phyloP scores from a whole-genome alignment of 2,113 vertebrate genomes.

The Oreamnos americanus region DNA sequence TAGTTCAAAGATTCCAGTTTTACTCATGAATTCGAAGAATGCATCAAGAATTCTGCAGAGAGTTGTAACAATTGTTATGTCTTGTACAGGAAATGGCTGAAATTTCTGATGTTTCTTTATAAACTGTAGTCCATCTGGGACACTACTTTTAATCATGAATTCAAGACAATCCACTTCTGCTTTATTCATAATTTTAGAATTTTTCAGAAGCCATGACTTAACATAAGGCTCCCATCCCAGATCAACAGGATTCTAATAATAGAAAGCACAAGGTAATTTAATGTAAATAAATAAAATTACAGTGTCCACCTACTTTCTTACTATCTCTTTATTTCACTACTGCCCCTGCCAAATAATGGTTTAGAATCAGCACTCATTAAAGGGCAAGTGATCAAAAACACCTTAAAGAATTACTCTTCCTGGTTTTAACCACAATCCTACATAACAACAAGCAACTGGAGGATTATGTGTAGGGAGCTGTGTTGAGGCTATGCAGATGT shows the following conservation, averaged over 20 bases:
- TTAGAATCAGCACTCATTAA: not conserved
- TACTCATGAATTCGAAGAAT: conserved; percentile 75
- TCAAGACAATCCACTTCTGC: conserved; percentile 54
- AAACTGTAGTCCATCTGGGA: conserved; percentile 65
- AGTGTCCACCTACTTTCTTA: not conserved
- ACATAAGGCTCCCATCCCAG: conserved; percentile 74
- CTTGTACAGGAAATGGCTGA: conserved; percentile 62
- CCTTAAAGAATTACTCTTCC: not conserved
- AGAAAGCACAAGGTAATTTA: not conserved
- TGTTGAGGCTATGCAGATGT: fast-evolving
- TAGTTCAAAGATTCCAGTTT: conserved; percentile 37
- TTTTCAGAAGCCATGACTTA: conserved; percentile 68
- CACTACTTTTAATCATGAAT: conserved; percentile 63
- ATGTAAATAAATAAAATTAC: not conserved
- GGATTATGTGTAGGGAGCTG: too few species aligned
- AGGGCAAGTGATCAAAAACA: not conserved
- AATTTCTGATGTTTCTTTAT: conserved; percentile 51
- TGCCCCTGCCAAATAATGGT: not conserved
- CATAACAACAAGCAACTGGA: not conserved
- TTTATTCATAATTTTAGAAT: conserved; percentile 47
- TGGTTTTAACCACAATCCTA: not conserved
- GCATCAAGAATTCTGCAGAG: conserved; percentile 78
- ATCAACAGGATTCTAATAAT: conserved; percentile 67
- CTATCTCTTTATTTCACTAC: not conserved
- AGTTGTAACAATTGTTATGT: conserved; percentile 64